Conservation (phyloP, 2,113 vertebrate genomes). For the Rostratula benghalensis region DNA sequence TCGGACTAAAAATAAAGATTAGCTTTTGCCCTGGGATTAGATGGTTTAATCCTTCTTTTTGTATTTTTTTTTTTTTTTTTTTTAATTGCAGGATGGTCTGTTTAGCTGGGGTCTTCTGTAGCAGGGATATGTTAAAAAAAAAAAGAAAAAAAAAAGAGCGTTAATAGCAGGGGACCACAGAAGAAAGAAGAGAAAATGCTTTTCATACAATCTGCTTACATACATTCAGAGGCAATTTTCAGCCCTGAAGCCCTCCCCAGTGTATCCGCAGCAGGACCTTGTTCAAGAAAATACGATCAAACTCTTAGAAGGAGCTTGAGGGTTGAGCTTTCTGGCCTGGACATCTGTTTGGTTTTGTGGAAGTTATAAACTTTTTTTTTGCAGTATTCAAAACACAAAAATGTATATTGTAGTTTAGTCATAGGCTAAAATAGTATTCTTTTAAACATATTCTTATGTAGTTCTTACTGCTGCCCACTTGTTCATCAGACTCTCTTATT, state of each 20-base stretch:
- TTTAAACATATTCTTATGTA: neutral
- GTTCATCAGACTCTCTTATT: neutral
- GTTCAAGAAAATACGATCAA: neutral
- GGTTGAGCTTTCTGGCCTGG: neutral
- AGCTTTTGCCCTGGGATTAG: neutral
- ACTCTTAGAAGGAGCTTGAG: neutral
- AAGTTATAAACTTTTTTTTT: neutral
- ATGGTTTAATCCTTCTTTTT: neutral
- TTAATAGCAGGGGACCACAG: neutral
- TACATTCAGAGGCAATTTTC: neutral
- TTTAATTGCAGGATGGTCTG: neutral
- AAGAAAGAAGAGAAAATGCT: neutral
- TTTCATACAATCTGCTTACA: neutral
- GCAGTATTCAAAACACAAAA: neutral
- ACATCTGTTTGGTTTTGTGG: neutral
- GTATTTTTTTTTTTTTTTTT: neutral
- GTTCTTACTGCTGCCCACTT: neutral
- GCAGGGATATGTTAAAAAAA: neutral
- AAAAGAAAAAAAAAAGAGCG: neutral
- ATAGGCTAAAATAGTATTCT: neutral
- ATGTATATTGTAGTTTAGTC: neutral
- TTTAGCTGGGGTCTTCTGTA: neutral
- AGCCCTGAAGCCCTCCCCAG: neutral
- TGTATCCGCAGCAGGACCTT: neutral
- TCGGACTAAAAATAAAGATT: conserved; percentile 6